phyloP scores from a whole-genome alignment of 2,113 vertebrate species.

The Zosterops pallidus region DNA sequence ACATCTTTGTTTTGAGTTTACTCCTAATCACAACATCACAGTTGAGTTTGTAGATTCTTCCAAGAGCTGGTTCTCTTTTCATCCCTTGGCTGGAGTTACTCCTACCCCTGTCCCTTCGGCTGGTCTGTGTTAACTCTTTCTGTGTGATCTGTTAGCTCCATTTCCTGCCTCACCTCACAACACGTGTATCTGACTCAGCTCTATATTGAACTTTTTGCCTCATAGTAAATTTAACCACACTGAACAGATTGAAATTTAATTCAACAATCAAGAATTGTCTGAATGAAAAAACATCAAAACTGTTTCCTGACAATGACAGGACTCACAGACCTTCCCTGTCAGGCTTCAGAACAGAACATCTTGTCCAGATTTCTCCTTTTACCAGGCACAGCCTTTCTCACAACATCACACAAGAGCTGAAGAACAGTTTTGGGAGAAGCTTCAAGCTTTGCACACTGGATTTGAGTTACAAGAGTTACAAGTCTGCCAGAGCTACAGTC shows the following conservation, averaged over 20 bases:
- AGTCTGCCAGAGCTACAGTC: not conserved
- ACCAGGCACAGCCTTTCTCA: not conserved
- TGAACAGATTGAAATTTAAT: not conserved
- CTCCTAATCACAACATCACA: fast-evolving
- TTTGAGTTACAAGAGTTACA: not conserved
- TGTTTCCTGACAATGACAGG: not conserved
- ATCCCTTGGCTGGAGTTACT: not conserved
- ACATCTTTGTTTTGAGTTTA: not conserved
- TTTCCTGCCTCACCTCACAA: not conserved
- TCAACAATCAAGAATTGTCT: not conserved
- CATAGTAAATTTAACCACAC: not conserved
- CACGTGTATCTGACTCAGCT: not conserved
- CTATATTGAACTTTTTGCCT: not conserved
- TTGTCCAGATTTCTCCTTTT: not conserved
- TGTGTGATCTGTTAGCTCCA: not conserved
- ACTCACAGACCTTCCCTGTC: not conserved
- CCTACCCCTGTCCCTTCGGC: not conserved
- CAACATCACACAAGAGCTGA: not conserved
- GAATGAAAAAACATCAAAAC: not conserved
- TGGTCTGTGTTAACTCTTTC: not conserved
- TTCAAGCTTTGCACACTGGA: not conserved
- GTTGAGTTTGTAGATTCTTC: not conserved
- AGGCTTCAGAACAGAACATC: not conserved
- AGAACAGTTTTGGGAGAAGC: not conserved
- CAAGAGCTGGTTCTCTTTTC: not conserved